A percentile compares a stretch with the other conserved stretches of the same genome.
These are phyloP conservation scores for Drosophila lacteicornis DNA, from an alignment of 1,140 invertebrate genomes.

Conservation along the genomic window DNA sequence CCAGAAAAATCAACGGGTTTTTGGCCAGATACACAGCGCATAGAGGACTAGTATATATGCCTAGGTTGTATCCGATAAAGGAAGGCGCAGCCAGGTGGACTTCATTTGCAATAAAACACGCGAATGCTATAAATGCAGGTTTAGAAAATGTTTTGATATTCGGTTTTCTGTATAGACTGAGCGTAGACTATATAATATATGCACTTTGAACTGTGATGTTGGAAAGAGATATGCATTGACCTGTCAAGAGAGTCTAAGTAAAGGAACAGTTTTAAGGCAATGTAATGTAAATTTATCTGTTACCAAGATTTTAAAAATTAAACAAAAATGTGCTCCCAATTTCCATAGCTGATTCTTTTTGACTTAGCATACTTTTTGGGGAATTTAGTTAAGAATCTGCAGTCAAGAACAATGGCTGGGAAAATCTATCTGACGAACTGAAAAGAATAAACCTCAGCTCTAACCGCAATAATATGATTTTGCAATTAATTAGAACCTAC, in stretches of 20 bases:
- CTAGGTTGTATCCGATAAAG: not conserved
- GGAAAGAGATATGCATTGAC: not conserved
- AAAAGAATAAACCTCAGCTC: not conserved
- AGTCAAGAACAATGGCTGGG: not conserved
- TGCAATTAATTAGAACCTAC: conserved; percentile 11
- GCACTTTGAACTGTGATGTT: not conserved
- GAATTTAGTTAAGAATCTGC: not conserved
- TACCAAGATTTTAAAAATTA: too few species aligned
- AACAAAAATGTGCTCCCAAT: not conserved
- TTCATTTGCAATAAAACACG: conserved; percentile 3
- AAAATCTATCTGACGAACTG: not conserved
- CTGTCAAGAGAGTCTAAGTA: not conserved
- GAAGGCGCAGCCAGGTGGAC: not conserved
- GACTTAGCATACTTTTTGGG: not conserved
- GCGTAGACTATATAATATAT: not conserved
- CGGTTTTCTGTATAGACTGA: not conserved
- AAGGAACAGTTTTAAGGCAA: not conserved
- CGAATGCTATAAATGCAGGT: not conserved
- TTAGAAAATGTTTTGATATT: not conserved
- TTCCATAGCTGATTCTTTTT: too few species aligned
- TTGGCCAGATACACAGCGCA: not conserved
- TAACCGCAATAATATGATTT: conserved; percentile 11
- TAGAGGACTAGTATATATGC: not conserved
- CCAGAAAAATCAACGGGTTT: conserved; percentile 36
- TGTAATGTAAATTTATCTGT: too few species aligned